These are phyloP conservation scores for Byasa hedistus DNA, from an alignment of 2,888 invertebrate species.

Conservation along the genomic window DNA sequence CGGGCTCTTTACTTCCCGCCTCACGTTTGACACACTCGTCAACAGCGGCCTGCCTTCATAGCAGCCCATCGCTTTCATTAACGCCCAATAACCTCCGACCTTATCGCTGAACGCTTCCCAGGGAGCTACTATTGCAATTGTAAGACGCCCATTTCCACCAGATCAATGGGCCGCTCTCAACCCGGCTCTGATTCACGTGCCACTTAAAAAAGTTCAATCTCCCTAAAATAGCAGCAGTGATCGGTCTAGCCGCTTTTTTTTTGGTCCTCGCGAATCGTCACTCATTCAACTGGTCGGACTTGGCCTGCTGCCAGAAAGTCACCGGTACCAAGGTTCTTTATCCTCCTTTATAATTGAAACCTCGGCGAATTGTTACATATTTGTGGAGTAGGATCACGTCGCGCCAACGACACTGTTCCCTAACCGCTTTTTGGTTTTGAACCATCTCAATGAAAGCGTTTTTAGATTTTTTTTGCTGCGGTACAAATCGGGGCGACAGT, in stretches of 20 bases:
- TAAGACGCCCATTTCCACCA: constrained; percentile 66
- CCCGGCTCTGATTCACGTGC: constrained; percentile 66
- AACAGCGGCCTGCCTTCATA: constrained; percentile 52
- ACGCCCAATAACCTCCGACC: constrained; percentile 45
- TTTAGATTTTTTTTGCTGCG: constrained; percentile 13
- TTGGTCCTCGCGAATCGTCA: constrained; percentile 68
- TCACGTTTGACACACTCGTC: constrained; percentile 69
- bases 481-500: constrained; percentile 18
- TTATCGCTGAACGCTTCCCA: constrained; percentile 40
- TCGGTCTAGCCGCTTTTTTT: constrained; percentile 60
- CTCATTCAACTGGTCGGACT: constrained; percentile 71
- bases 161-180: constrained; percentile 62
- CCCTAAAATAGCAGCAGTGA: constrained; percentile 70
- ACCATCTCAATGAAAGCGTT: constrained; percentile 18
- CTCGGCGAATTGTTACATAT: constrained; percentile 43
- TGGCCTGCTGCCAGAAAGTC: constrained; percentile 72
- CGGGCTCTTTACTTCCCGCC: constrained; percentile 50
- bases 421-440: constrained; percentile 31
- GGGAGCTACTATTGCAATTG: constrained; percentile 49
- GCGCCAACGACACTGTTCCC: constrained; percentile 27
- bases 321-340: constrained; percentile 54
- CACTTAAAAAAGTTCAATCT: constrained; percentile 66
- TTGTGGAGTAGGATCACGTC: constrained; percentile 54
- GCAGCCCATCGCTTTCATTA: constrained; percentile 45
- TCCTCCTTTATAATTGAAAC: constrained; percentile 53